Percentiles rank a stretch among this genome's conserved stretches.
These are phyloP conservation scores for Calephelis nemesis DNA, from an alignment of 1,140 invertebrate genomes.

Conservation along the genomic window DNA sequence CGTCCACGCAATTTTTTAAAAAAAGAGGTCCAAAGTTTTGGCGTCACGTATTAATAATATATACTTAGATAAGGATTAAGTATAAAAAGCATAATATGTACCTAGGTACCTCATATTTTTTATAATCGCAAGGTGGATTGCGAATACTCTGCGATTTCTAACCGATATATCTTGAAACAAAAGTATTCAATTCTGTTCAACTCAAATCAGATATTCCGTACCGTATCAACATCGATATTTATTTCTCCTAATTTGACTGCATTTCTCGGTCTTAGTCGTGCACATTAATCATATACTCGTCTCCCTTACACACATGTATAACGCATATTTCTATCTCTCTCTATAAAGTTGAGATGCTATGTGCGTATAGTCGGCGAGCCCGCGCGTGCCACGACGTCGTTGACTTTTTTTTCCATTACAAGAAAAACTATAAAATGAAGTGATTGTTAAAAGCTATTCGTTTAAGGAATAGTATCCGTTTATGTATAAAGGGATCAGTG, in stretches of 20 bases:
- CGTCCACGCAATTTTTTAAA: too few species aligned
- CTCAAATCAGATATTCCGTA: slow-evolving; percentile 43
- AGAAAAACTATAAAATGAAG: slow-evolving; percentile 72
- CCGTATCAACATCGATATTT: slow-evolving; percentile 55
- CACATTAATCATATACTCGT: slow-evolving; percentile 54
- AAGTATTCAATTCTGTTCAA: slow-evolving; percentile 1
- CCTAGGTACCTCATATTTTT: too few species aligned
- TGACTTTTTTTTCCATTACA: slow-evolving; percentile 57
- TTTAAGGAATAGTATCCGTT: slow-evolving; percentile 46
- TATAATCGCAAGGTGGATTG: too few species aligned
- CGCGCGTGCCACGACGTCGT: slow-evolving; percentile 65
- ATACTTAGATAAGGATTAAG: too few species aligned
- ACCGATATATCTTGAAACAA: slow-evolving; percentile 16
- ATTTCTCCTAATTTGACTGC: slow-evolving; percentile 74
- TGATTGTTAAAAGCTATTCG: slow-evolving; percentile 47
- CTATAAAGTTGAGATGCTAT: slow-evolving; percentile 51
- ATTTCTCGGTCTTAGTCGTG: slow-evolving; percentile 62
- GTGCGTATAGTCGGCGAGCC: slow-evolving; percentile 51
- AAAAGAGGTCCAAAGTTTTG: too few species aligned
- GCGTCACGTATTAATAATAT: too few species aligned
- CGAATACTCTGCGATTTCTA: not conserved
- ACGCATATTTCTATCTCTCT: slow-evolving; percentile 40
- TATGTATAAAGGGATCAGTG: slow-evolving; percentile 32
- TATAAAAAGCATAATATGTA: too few species aligned
- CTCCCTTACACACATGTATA: slow-evolving; percentile 32